Evolutionary conservation across 37 sponge, comb jelly and placozoan species (phyloP).

Genomic region (Axinella damicornis): DNA sequence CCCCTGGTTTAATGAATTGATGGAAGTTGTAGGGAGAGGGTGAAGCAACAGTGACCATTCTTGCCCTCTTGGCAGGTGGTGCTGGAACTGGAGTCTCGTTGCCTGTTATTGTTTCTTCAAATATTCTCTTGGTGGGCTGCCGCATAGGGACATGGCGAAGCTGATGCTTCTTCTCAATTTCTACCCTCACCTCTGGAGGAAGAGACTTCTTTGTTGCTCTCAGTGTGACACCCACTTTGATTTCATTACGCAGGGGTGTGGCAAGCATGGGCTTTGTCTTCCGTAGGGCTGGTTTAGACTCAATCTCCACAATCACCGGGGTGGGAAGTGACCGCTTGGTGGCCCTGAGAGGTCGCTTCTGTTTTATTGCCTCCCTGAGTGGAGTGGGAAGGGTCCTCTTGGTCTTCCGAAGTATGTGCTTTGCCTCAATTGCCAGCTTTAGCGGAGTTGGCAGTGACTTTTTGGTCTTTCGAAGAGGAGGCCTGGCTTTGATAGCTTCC

Average conservation of each 20-base stretch:
- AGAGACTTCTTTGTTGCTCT: slow-evolving; percentile 42
- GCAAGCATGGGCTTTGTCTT: slow-evolving; percentile 42
- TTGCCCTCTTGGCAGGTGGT: slow-evolving; percentile 53
- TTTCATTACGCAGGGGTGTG: slow-evolving; percentile 64
- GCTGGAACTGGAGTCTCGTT: slow-evolving; percentile 38
- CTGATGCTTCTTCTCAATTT: slow-evolving; percentile 31
- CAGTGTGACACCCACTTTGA: slow-evolving; percentile 26
- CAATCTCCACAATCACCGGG: slow-evolving; percentile 33
- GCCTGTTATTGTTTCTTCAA: slow-evolving; percentile 9
- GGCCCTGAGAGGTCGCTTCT: background rate
- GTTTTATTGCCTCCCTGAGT: slow-evolving; percentile 19
- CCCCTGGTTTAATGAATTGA: background rate
- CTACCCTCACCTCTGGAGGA: slow-evolving; percentile 64
- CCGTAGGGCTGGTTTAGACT: slow-evolving; percentile 35
- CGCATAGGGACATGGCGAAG: slow-evolving; percentile 16
- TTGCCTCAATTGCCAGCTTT: slow-evolving; percentile 29
- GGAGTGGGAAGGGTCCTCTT: slow-evolving; percentile 53
- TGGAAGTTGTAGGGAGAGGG: slow-evolving; percentile 44
- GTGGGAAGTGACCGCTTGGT: slow-evolving; percentile 41
- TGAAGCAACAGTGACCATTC: too few species aligned
- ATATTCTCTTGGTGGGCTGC: slow-evolving; percentile 33
- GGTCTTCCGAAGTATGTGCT: slow-evolving; percentile 45
- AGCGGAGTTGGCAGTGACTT: slow-evolving; percentile 45
- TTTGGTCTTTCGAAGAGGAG: slow-evolving; percentile 37
- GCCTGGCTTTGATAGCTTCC: slow-evolving; percentile 28